phyloP scores from a whole-genome alignment of 2,888 invertebrate genomes.

The Magallana nippona region DNA sequence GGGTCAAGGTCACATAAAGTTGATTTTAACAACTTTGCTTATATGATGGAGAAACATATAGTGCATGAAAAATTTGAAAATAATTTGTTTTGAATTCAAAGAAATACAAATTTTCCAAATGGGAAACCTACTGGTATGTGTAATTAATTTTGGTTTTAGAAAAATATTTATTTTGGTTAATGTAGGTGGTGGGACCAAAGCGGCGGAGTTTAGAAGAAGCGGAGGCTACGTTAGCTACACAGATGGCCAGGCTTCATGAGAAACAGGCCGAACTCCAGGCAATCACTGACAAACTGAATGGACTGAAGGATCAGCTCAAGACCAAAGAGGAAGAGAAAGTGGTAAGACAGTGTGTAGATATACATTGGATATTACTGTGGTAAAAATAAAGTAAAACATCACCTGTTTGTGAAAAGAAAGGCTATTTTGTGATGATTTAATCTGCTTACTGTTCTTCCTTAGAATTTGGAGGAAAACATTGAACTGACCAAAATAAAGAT shows the following conservation, averaged over 20 bases:
- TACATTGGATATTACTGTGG: neutral
- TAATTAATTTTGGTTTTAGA: too few relatives aligned
- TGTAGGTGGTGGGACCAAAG: conserved; percentile 78
- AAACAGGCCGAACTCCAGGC: conserved; percentile 77
- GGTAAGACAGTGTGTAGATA: conserved; percentile 56
- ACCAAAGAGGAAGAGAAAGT: conserved; percentile 77
- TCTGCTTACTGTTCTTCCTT: neutral
- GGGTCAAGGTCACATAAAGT: neutral
- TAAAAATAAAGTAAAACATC: too few relatives aligned
- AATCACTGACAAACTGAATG: conserved; percentile 75
- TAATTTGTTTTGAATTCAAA: too few relatives aligned
- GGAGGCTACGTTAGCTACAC: conserved; percentile 70
- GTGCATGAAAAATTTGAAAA: too few relatives aligned
- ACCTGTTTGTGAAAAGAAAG: neutral
- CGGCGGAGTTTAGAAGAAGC: conserved; percentile 74
- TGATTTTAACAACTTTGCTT: too few relatives aligned
- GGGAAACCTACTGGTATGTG: too few relatives aligned
- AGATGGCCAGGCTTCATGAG: conserved; percentile 74
- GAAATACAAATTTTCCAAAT: too few relatives aligned
- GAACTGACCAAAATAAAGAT: conserved; percentile 79
- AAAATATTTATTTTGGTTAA: neutral
- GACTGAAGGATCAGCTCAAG: conserved; percentile 73
- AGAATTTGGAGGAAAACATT: conserved; percentile 79
- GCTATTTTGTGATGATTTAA: neutral
- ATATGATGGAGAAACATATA: too few relatives aligned